These are phyloP conservation scores for Barbus barbus DNA, from an alignment of 2,113 vertebrate genomes.

Conservation along the genomic window DNA sequence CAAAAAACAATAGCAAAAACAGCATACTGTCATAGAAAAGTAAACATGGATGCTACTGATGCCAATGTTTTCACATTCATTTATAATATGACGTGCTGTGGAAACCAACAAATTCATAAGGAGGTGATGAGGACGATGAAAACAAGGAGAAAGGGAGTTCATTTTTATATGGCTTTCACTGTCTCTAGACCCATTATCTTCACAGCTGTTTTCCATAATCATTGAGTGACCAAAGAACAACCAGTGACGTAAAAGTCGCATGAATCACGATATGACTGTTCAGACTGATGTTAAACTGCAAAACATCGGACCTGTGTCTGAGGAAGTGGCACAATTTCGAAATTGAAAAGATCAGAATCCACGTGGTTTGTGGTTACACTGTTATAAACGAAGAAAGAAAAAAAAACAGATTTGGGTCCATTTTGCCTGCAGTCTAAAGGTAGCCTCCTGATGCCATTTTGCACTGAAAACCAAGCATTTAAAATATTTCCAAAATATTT, in stretches of 20 bases:
- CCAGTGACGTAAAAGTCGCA: background rate
- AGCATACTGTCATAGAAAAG: background rate
- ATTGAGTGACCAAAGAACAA: background rate
- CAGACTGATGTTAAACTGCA: background rate
- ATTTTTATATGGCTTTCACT: background rate
- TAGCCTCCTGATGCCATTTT: constrained; percentile 53
- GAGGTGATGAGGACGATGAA: background rate
- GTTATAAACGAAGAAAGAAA: too few relatives aligned
- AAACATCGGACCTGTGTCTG: background rate
- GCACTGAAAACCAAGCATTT: constrained; percentile 54
- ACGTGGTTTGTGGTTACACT: background rate
- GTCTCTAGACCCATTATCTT: background rate
- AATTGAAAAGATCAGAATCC: background rate
- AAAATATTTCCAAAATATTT: constrained; percentile 36
- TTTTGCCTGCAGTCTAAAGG: background rate
- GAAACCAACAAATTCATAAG: background rate
- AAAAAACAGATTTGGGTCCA: background rate
- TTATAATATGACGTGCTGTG: background rate
- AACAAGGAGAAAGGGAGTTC: background rate
- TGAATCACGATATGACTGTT: background rate
- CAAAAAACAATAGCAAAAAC: background rate
- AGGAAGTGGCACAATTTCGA: background rate
- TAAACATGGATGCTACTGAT: background rate
- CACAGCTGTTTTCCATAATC: background rate
- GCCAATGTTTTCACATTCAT: background rate